These are phyloP conservation scores for Drosophila silvestris DNA, from an alignment of 2,888 invertebrate species.

Conservation along the genomic window DNA sequence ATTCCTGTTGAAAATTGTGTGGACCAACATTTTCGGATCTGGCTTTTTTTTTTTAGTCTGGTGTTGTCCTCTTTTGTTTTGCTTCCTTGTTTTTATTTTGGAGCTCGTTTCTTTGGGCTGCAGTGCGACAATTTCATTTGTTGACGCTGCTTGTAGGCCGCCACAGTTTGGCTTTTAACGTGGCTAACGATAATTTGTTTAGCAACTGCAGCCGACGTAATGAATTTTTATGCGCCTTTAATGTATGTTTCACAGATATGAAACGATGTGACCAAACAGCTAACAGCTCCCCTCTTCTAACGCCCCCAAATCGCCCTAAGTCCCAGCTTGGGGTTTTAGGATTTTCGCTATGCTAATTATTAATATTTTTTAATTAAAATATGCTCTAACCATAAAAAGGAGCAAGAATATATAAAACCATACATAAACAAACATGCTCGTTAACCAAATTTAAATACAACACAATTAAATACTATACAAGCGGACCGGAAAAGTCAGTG, in stretches of 20 bases:
- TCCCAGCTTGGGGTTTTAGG: slow-evolving; percentile 12
- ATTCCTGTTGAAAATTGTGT: slow-evolving; percentile 40
- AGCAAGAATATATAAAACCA: slow-evolving; percentile 9
- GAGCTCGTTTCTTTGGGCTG: slow-evolving; percentile 39
- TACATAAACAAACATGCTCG: slow-evolving; percentile 41
- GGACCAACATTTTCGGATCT: slow-evolving; percentile 46
- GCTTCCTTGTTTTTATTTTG: slow-evolving; percentile 6
- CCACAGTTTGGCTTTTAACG: slow-evolving; percentile 66
- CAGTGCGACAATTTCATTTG: slow-evolving; percentile 61
- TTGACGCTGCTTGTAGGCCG: slow-evolving; percentile 43
- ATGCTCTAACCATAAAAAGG: slow-evolving; percentile 46
- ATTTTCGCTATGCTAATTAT: slow-evolving; percentile 59
- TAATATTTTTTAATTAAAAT: slow-evolving; percentile 78
- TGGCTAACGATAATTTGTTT: slow-evolving; percentile 82
- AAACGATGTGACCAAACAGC: slow-evolving; percentile 56
- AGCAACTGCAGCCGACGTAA: slow-evolving; percentile 73
- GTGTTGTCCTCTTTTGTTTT: slow-evolving; percentile 17
- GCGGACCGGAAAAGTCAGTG: slow-evolving; percentile 11
- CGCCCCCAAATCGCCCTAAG: background rate
- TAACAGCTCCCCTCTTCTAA: background rate
- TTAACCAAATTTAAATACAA: slow-evolving; percentile 49
- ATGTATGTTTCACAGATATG: slow-evolving; percentile 72
- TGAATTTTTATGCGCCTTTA: slow-evolving; percentile 80
- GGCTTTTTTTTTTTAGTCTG: slow-evolving; percentile 52
- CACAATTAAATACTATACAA: slow-evolving; percentile 38